Base-by-base conservation (phyloP, 2,888 invertebrate species). In the Monochamus alternatus region DNA sequence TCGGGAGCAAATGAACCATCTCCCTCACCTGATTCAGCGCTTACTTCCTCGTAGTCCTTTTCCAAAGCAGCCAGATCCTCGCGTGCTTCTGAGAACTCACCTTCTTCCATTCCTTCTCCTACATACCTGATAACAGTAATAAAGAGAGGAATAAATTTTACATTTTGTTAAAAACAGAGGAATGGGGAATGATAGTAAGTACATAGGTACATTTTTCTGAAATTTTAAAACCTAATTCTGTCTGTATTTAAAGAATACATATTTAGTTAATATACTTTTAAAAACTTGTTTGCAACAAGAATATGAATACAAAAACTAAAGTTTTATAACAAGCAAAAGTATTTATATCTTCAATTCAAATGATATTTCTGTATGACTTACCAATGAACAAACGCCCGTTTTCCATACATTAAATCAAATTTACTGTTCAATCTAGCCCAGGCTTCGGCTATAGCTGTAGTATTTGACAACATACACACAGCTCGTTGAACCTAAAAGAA, bases 351-450 rank as follows among this genome's bases (percentile, higher is more conserved):
- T 22, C 22, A 22, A 22, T 0, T 22, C 22, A 22, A 22, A 22
- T 22, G 22, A 22, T 0, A 22, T 22, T 22, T 22, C 22, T 22
- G 22, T 22, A 22, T 22, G 22, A 60, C 60, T 44, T 60, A 69
- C 69, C 95, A 94, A 85, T 93, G 93, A 59, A 93, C 93, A 84
- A 94, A 93, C 64, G 93, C 93, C 65, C 93, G 87, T 87, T 93
- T 93, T 78, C 93, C 92, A 86, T 93, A 93, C 92, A 93, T 93
- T 80, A 93, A 88, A 84, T 93, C 93, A 84, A 93, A 93, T 86
- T 93, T 94, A 86, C 92, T 92, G 84, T 93, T 93, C 31, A 93
- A 89, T 77, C 93, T 90, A 59, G 92, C 92, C 93, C 93, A 93
- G 8, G 93, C 93, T 84, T 93, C 93, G 9, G 92, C 92, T 80